Evolutionary conservation across 2,113 vertebrate species (phyloP).

Genomic region (Dicerorhinus sumatrensis): DNA sequence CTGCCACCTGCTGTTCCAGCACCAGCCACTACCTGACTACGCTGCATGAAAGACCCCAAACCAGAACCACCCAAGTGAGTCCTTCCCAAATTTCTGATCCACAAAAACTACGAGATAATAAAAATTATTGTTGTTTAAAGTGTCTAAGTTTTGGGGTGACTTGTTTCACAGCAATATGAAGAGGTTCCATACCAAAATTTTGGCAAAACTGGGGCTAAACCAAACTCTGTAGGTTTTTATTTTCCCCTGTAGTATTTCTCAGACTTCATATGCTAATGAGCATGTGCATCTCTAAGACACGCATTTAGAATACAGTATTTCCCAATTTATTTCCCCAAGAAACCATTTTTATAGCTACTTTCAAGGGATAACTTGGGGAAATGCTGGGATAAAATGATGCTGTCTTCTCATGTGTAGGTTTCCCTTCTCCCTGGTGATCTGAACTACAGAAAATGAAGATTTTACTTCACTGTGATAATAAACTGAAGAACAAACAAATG

Average conservation of each 20-base stretch:
- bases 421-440: background rate
- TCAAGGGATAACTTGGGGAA: background rate
- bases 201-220: background rate
- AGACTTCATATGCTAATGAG: background rate
- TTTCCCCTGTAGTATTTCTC: background rate
- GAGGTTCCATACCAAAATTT: conserved; percentile 1
- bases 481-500: conserved; percentile 8
- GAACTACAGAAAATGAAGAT: background rate
- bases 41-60: background rate
- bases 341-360: background rate
- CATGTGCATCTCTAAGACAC: background rate
- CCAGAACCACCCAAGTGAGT: background rate
- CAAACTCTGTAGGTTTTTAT: background rate
- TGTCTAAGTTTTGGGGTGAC: background rate
- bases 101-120: background rate
- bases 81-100: background rate
- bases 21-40: background rate
- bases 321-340: background rate
- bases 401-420: background rate
- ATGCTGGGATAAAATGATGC: background rate
- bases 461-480: conserved; percentile 7
- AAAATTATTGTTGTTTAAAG: background rate
- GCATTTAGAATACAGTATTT: background rate
- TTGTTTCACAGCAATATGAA: background rate
- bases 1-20: background rate